phyloP scores from a whole-genome alignment of 2,888 invertebrate genomes.

The Lissonota sp. region DNA sequence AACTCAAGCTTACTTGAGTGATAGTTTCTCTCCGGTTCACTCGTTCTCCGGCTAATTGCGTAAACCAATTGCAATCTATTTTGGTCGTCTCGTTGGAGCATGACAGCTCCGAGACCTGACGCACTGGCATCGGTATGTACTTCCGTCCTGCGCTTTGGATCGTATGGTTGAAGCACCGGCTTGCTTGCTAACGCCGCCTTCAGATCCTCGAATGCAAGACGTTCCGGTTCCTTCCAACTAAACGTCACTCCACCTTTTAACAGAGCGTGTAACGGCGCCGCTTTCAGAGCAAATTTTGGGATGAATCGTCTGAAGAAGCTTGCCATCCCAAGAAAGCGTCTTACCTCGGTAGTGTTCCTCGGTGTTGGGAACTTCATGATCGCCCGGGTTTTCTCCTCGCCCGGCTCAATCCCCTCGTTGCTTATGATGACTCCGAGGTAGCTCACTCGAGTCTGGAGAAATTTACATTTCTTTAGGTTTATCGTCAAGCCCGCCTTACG shows the following conservation, averaged over 20 bases:
- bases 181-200: slow-evolving; percentile 8
- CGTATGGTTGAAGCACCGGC: slow-evolving; percentile 32
- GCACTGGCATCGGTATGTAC: slow-evolving; percentile 64
- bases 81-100: slow-evolving; percentile 54
- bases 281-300: slow-evolving; percentile 58
- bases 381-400: slow-evolving; percentile 22
- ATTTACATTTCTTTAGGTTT: slow-evolving; percentile 39
- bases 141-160: slow-evolving; percentile 46
- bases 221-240: slow-evolving; percentile 9
- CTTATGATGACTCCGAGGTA: slow-evolving; percentile 44
- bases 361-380: slow-evolving; percentile 49
- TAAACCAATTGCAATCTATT: slow-evolving; percentile 47
- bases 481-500: slow-evolving; percentile 44
- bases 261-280: slow-evolving; percentile 54
- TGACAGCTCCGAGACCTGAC: slow-evolving; percentile 58
- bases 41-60: slow-evolving; percentile 71
- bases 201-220: slow-evolving; percentile 22
- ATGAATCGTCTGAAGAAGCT: slow-evolving; percentile 63
- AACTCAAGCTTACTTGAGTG: slow-evolving; percentile 71
- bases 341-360: slow-evolving; percentile 55
- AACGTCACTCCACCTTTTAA: neutral
- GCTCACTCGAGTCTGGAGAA: slow-evolving; percentile 27
- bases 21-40: slow-evolving; percentile 60
- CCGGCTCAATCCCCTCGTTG: slow-evolving; percentile 33
- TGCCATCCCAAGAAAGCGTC: slow-evolving; percentile 60